These are phyloP conservation scores for Meteorus cinctellus DNA, from an alignment of 2,888 invertebrate species.

Conservation along the genomic window DNA sequence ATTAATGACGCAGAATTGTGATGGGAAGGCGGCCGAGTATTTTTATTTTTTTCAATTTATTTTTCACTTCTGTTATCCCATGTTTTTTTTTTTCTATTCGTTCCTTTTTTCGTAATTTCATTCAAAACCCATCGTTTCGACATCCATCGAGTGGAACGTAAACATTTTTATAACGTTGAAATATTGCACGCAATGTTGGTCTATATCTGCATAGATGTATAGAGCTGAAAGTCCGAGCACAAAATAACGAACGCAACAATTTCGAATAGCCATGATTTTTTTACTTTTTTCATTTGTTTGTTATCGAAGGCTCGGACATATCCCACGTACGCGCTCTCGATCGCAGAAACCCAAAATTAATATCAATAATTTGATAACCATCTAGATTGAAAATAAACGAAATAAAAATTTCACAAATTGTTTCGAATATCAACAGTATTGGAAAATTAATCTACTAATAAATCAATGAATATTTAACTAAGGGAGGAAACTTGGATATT, in stretches of 20 bases:
- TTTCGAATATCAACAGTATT: background rate
- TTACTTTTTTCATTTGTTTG: background rate
- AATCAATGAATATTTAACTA: background rate
- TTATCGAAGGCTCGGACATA: conserved; percentile 55
- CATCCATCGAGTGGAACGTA: conserved; percentile 40
- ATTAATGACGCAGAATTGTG: conserved; percentile 56
- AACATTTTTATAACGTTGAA: conserved; percentile 49
- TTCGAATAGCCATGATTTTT: background rate
- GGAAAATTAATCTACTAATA: background rate
- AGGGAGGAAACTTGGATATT: background rate
- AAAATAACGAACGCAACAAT: conserved; percentile 2
- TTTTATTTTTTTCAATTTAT: conserved; percentile 37
- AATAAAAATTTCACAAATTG: background rate
- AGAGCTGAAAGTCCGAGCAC: background rate
- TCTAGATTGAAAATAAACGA: background rate
- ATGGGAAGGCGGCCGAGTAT: conserved; percentile 52
- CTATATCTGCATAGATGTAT: conserved; percentile 6
- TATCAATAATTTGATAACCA: background rate
- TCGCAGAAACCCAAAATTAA: background rate
- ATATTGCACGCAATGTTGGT: conserved; percentile 17
- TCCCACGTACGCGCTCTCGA: background rate
- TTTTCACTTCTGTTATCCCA: conserved; percentile 32
- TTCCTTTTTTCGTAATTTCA: conserved; percentile 43
- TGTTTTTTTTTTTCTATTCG: conserved; percentile 36
- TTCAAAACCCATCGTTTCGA: conserved; percentile 44